Base-by-base conservation (phyloP, 1,140 invertebrate species). In the Rhyacophila brunnea region DNA sequence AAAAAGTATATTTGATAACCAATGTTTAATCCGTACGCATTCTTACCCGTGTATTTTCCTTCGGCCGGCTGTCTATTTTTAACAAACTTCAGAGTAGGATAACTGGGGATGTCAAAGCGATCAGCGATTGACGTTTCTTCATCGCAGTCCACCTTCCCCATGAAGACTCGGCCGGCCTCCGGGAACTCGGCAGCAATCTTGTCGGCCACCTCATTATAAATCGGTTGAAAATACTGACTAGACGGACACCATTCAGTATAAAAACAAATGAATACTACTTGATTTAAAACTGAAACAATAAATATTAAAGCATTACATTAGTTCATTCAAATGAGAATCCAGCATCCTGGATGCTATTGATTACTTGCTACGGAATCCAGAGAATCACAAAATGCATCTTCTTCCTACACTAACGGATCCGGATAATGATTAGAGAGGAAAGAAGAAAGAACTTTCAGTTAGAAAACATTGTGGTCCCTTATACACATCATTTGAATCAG, bases 131-230 rank as follows among this genome's bases (percentile, higher is more conserved):
- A 78, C 67, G 82, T 86, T 80, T 99, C 91, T 68, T 81, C 83
- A 74, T 99, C 97, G 82, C 96, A 98, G 74, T 99, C 95, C 5
- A 99, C 93, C 84, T 96, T 96, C 35, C 89, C 96, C 81, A 99
- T 90, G 7, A 96, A 89, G 15, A 98, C 91, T 76, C 86, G 88
- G 4, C 91, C 91, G 47, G 82, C 65, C 65, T 93, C 87, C 35
- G 91, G 89, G 72, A 93, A 92, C 70, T 87, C 85, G 71, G 86
- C 83, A 44, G 78, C 80, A 48, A 98, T 83, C 83, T 93, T 93
- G 67, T 91, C 89, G 15, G 95, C 91, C 23, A 95, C 90, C 79
- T 98, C 94, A 78, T 98, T 93, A 81, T 97, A 99, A 71, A 98
- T 90, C 20, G 97, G 97, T 67, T 91, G 90, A 69, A 99, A 80